These are phyloP conservation scores for Orchesella flavescens DNA, from an alignment of 2,888 invertebrate genomes.

Conservation along the genomic window DNA sequence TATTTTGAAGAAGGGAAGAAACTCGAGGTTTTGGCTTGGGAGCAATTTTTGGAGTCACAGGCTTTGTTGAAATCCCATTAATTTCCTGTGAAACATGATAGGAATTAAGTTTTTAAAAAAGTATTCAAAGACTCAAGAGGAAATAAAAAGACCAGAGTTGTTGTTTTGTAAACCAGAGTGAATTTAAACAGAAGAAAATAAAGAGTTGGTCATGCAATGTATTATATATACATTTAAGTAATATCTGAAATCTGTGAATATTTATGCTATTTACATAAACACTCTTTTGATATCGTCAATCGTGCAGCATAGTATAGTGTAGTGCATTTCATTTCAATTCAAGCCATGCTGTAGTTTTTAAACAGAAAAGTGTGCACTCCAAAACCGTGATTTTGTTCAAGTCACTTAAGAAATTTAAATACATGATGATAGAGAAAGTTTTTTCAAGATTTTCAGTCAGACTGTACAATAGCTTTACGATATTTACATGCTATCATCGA, in stretches of 20 bases:
- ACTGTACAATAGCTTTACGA: neutral
- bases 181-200: neutral
- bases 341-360: constrained; percentile 4
- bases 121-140: neutral
- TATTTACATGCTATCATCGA: neutral
- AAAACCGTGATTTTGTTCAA: constrained; percentile 1
- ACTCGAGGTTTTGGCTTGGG: constrained; percentile 69
- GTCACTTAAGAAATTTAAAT: no score
- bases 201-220: constrained; percentile 18
- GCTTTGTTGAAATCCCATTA: constrained; percentile 62
- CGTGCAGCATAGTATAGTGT: no score
- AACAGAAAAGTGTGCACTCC: constrained; percentile 2
- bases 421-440: neutral
- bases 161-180: neutral
- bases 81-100: constrained; percentile 52
- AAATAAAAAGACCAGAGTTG: neutral
- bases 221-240: neutral
- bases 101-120: neutral
- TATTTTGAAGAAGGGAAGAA: constrained; percentile 56
- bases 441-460: neutral
- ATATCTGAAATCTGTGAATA: no score
- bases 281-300: no score
- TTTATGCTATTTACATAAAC: no score
- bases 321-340: neutral
- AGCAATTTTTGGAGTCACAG: constrained; percentile 66